Evolutionary conservation across 2,797 vertebrate genomes (phyloP), one percentile per base, ranked within the genome.

Genomic region (Tolypeutes matacus): DNA sequence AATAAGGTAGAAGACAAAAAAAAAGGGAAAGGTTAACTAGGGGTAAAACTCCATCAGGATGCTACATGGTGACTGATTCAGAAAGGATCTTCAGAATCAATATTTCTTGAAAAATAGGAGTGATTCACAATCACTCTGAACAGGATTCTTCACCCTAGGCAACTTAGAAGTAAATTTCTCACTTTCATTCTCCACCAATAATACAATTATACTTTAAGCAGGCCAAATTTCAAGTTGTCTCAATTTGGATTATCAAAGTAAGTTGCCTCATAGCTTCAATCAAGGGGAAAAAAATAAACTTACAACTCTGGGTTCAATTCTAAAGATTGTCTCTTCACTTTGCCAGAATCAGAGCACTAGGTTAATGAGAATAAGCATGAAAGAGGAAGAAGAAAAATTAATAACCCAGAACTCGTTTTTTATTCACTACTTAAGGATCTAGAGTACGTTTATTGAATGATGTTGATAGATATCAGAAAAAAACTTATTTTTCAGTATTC

Each of bases 401-500:
- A 39, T 29, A 20, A 10, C 6, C 46, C 11, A 1, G 20, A 49
- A 51, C 72, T 36, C 25, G 60, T 67, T 64, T 65, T 94, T 78
- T 56, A 25, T 39, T 46, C 15, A 31, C 3, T 67, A 36, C 20
- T 73, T n/a, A n/a, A 62, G 14, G 5, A 21, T n/a, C 53, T 31
- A n/a, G 2, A 36, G 15, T 17, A 46, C 4, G 13, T 46, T 53
- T 78, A 76, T 23, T 34, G 13, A 46, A 23, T 60, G 34, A 84
- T 65, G 23, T 58, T 39, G 14, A 13, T 76, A 46, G 23, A 29
- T 67, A 11, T 60, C 70, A 93, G 42, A 49, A 2, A 84, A 9
- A 80, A 36, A 77, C 29, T 64, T 70, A 7, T 81, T 93, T 91
- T 96, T 89, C 17, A 56, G 42, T 82, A 93, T 62, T 83, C 3